A percentile compares a stretch with the other conserved stretches of the same genome.
phyloP scores from a whole-genome alignment of 2,797 vertebrate species.

The Perodicticus potto region DNA sequence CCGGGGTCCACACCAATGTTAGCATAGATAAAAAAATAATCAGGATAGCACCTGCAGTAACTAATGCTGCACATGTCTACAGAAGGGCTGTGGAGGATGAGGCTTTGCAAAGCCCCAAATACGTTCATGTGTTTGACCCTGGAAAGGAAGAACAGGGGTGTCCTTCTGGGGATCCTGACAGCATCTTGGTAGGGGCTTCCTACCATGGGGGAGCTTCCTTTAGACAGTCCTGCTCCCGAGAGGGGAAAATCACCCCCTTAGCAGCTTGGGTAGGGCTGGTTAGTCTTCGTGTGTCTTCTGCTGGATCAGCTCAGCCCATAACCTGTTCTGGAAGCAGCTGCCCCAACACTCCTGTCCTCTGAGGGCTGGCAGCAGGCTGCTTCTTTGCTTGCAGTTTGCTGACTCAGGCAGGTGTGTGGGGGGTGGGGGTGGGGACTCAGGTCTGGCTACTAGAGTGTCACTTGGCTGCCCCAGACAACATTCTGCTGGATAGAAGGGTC shows the following conservation, averaged over 20 bases:
- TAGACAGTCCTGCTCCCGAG: neutral
- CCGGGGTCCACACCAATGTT: neutral
- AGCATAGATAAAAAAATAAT: neutral
- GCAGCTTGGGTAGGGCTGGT: neutral
- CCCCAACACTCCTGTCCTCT: accelerated
- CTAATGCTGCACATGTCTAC: neutral
- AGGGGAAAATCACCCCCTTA: neutral
- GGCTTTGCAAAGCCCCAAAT: neutral
- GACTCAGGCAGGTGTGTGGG: neutral
- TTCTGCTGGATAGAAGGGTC: neutral
- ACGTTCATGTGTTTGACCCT: neutral
- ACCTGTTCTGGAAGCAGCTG: neutral
- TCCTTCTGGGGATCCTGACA: neutral
- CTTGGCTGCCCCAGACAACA: too few species aligned
- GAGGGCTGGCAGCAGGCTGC: neutral
- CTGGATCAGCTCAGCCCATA: neutral
- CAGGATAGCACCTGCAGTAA: neutral
- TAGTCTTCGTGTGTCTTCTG: neutral
- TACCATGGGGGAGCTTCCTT: neutral
- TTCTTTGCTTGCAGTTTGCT: neutral
- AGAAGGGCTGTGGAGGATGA: neutral
- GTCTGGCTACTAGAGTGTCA: neutral
- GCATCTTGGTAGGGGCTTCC: neutral
- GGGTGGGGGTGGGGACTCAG: neutral
- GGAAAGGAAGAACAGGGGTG: neutral